Percentiles rank a stretch among this genome's conserved stretches.
Evolutionary conservation across 2,888 invertebrate genomes (phyloP).

Genomic region (Xanthorhoe designata): DNA sequence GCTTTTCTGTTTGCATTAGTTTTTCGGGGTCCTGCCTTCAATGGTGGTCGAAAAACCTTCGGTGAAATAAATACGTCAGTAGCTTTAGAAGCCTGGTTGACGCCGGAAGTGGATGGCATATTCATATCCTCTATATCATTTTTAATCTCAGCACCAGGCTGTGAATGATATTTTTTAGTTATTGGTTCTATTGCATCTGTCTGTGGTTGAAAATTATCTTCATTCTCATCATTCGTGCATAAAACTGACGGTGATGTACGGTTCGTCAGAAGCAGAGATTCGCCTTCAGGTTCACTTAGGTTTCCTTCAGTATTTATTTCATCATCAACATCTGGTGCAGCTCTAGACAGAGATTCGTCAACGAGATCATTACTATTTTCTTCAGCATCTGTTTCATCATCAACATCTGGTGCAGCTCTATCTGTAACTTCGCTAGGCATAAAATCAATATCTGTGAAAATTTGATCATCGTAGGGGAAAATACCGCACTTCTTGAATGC

Average conservation of each 20-base stretch:
- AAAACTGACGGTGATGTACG: too few species aligned
- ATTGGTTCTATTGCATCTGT: too few species aligned
- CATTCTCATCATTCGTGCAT: too few species aligned
- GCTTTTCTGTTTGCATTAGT: background rate
- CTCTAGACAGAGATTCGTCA: too few species aligned
- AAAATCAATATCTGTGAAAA: conserved; percentile 53
- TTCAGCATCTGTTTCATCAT: background rate
- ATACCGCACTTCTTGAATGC: conserved; percentile 50
- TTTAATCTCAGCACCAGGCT: background rate
- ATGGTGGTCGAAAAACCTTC: conserved; percentile 8
- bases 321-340: background rate
- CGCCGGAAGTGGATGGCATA: background rate
- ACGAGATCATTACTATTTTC: background rate
- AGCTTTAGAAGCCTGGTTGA: background rate
- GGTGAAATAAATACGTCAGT: conserved; percentile 21
- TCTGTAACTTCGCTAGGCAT: conserved; percentile 28
- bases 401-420: background rate
- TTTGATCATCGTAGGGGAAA: conserved; percentile 51
- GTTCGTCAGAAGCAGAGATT: too few species aligned
- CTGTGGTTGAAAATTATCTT: too few species aligned
- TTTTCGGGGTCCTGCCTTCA: conserved; percentile 1
- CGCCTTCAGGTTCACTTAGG: background rate
- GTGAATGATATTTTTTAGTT: too few species aligned
- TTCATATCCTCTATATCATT: background rate
- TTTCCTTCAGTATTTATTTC: background rate